Base-by-base conservation (phyloP, 2,888 invertebrate genomes). In the Ecdyonurus torrentis region DNA sequence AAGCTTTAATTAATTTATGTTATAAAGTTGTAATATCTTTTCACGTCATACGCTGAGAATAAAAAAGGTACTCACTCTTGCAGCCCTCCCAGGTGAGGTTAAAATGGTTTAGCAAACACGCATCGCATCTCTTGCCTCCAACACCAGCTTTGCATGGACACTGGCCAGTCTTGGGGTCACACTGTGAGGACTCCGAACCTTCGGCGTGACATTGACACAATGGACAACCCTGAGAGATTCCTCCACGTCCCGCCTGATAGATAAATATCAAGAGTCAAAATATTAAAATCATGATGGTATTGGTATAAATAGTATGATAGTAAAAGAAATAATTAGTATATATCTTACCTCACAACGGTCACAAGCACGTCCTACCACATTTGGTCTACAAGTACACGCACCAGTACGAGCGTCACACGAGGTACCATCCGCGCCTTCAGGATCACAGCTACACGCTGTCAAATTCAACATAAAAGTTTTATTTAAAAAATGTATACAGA, bases 131-230 rank as follows among this genome's bases (percentile, higher is more conserved):
- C 64, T 86, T 81, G 61, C 92, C 90, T 67, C 85, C 83, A 1
- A 91, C 89, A 65, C 91, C 91, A 0, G 80, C 74, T 55, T 84
- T 84, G 76, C 91, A 94, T 52, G 79, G 77, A 76, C 94, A 94
- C 66, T 83, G 82, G 7, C 95, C 95, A n/a, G 82, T 82, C 58
- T 77, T 75, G 0, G 83, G 75, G 74, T 91, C 86, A 76, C 97
- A 97, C 23, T 80, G 72, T n/a, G 75, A 74, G 63, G 79, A 80
- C 65, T 69, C 70, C 0, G 94, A 83, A 23, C 90, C 92, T 64
- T 79, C 73, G 0, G 74, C 67, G 67, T 87, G 83, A 73, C 97
- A 97, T 63, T 82, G 81, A 74, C 96, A 97, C 50, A 83, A 76
- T 1, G 82, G 81, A 72, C 96, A 97, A 25, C 89, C 87, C 2